Conservation (phyloP, 2,113 vertebrate genomes). For the Phodopus roborovskii region DNA sequence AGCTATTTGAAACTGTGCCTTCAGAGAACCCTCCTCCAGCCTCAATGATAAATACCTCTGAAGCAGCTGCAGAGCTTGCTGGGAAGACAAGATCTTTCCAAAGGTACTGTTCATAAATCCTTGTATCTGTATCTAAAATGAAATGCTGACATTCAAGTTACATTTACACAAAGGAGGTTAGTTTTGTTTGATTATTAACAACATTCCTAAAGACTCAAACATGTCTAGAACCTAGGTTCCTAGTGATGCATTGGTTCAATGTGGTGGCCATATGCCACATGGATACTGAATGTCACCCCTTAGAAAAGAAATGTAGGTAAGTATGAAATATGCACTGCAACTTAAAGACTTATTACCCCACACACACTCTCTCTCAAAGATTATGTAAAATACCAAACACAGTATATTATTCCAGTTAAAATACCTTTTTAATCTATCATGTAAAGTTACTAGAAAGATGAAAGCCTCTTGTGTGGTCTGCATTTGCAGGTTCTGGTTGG, state of each 20-base stretch:
- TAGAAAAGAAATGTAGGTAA: neutral
- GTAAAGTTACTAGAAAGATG: neutral
- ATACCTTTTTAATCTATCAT: neutral
- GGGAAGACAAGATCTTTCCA: conserved; percentile 88
- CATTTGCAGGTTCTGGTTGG: neutral
- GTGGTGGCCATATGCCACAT: neutral
- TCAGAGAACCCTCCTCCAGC: neutral
- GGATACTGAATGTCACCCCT: neutral
- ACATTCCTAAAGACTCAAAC: conserved; percentile 25
- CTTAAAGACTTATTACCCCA: neutral
- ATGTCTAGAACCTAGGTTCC: neutral
- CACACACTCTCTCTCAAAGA: neutral
- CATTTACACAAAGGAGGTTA: neutral
- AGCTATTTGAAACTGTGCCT: neutral
- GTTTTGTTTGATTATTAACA: neutral
- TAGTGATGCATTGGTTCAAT: neutral
- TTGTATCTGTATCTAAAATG: conserved; percentile 87
- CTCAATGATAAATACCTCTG: conserved; percentile 84
- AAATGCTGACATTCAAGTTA: conserved; percentile 55
- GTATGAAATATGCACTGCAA: neutral
- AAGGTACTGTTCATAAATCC: conserved; percentile 90
- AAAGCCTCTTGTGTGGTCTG: neutral
- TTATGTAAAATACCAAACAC: neutral
- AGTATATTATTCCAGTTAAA: conserved; percentile 41
- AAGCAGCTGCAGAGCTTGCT: conserved; percentile 87